Evolutionary conservation across 2,113 vertebrate genomes (phyloP).

Genomic region (Semicossyphus pulcher): DNA sequence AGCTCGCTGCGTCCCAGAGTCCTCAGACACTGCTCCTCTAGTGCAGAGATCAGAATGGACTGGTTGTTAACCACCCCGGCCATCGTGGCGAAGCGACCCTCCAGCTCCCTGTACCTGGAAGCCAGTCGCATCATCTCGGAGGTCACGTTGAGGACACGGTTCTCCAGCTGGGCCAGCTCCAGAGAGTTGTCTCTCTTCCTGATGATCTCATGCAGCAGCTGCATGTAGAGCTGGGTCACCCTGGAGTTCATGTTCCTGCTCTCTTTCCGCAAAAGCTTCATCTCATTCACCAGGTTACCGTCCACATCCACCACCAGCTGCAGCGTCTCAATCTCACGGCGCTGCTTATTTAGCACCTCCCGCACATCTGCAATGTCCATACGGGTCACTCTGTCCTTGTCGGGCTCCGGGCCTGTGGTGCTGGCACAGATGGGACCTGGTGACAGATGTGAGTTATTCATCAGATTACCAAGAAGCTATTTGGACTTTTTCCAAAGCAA

Average conservation of each 20-base stretch:
- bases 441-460: slow-evolving; percentile 41
- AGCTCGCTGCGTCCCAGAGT: slow-evolving; percentile 87
- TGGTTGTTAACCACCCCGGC: slow-evolving; percentile 96
- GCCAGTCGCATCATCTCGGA: slow-evolving; percentile 95
- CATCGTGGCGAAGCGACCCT: slow-evolving; percentile 88
- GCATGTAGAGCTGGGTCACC: slow-evolving; percentile 98
- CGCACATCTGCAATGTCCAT: slow-evolving; percentile 96
- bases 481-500: not conserved
- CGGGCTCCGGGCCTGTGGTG: slow-evolving; percentile 85
- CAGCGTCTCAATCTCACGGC: slow-evolving; percentile 92
- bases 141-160: slow-evolving; percentile 95
- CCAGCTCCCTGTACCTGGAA: slow-evolving; percentile 93
- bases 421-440: slow-evolving; percentile 95
- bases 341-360: slow-evolving; percentile 94
- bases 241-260: slow-evolving; percentile 99
- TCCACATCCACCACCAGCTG: slow-evolving; percentile 96
- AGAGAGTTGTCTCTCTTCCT: slow-evolving; percentile 97
- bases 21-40: slow-evolving; percentile 94
- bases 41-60: slow-evolving; percentile 88
- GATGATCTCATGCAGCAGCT: slow-evolving; percentile 97
- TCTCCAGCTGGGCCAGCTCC: slow-evolving; percentile 95
- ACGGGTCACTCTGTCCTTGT: slow-evolving; percentile 92
- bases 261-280: slow-evolving; percentile 96
- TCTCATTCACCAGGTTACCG: slow-evolving; percentile 96
- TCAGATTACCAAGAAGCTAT: slow-evolving; percentile 13